Evolutionary conservation across 2,797 vertebrate genomes (phyloP).

Genomic region (Phataginus tetradactyla): DNA sequence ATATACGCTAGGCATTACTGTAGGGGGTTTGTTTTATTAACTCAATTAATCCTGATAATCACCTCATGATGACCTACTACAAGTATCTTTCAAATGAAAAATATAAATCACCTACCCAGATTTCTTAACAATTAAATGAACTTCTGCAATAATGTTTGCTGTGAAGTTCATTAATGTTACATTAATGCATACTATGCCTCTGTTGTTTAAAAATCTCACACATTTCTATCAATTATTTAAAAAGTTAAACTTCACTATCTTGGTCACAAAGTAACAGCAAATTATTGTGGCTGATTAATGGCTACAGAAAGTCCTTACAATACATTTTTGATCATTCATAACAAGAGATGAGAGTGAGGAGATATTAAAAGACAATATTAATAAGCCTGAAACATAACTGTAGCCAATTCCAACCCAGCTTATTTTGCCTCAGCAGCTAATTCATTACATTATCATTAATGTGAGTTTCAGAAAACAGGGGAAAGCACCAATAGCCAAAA

Average conservation of each 20-base stretch:
- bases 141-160: not conserved
- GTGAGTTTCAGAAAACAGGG: constrained; percentile 35
- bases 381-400: constrained; percentile 24
- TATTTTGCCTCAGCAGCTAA: constrained; percentile 5
- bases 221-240: not conserved
- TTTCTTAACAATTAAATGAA: not conserved
- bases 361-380: constrained; percentile 29
- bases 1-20: not conserved
- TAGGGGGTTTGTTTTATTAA: constrained; percentile 22
- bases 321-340: not conserved
- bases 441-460: not conserved
- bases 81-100: not conserved
- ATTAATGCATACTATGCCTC: not conserved
- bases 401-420: not conserved
- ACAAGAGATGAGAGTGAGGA: not conserved
- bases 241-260: constrained; percentile 1
- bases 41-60: constrained; percentile 19
- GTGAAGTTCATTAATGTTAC: not conserved
- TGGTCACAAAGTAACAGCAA: not conserved
- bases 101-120: not conserved
- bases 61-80: not conserved
- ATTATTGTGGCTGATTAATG: not conserved
- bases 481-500: not conserved
- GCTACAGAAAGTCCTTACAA: not conserved
- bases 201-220: not conserved